Conservation (phyloP, 2,888 invertebrate species). For the Tipula lateralis region DNA sequence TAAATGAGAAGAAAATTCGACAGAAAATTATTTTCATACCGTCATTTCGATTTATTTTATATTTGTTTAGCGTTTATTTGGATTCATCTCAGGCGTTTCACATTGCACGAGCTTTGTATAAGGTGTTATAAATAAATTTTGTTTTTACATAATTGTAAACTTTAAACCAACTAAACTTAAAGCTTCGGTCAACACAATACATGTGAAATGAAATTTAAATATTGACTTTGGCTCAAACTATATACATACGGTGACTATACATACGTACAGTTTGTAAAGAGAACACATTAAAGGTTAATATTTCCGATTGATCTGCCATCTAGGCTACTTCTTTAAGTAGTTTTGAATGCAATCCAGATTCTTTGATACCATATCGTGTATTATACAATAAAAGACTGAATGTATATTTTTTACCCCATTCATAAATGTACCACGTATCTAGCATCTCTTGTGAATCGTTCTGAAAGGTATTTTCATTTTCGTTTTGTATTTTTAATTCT, state of each 20-base stretch:
- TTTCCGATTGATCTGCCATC: neutral
- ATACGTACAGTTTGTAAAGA: neutral
- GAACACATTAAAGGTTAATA: neutral
- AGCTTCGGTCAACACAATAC: too few species aligned
- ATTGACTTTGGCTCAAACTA: neutral
- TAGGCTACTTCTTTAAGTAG: neutral
- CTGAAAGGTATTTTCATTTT: neutral
- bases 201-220: neutral
- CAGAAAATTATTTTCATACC: neutral
- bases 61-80: neutral
- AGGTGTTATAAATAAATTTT: neutral
- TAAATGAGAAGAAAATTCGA: conserved; percentile 1
- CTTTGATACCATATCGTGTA: neutral
- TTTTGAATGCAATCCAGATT: neutral
- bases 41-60: neutral
- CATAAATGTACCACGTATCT: neutral
- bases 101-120: neutral
- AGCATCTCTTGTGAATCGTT: neutral
- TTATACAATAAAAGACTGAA: neutral
- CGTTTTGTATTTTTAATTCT: neutral
- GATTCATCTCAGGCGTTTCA: neutral
- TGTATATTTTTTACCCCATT: neutral
- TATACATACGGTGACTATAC: neutral
- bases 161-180: neutral
- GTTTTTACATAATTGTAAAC: neutral